A percentile compares a stretch with the other conserved stretches of the same genome.
Evolutionary conservation across 2,113 vertebrate genomes (phyloP).

Genomic region (Heterocephalus glaber): DNA sequence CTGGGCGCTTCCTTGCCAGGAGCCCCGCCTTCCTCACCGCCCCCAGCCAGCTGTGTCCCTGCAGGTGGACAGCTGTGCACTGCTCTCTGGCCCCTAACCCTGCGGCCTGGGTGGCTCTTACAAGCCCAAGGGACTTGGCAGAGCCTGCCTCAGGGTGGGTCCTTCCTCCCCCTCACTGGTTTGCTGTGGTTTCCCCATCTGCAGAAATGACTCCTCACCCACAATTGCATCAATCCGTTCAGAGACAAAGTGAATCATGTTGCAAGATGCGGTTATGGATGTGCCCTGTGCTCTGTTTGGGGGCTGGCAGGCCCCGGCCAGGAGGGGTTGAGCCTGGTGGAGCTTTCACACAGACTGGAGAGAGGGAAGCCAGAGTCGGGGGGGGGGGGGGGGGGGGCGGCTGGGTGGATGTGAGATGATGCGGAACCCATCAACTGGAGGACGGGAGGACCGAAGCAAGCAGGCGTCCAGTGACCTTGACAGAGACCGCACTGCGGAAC

Average conservation of each 20-base stretch:
- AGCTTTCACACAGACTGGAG: not conserved
- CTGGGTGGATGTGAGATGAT: not conserved
- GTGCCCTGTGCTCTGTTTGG: slow-evolving; percentile 7
- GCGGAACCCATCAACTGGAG: not conserved
- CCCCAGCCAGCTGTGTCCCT: no score
- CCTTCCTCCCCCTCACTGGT: not conserved
- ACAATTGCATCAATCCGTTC: slow-evolving; percentile 71
- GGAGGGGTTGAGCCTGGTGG: not conserved
- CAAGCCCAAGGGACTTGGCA: not conserved
- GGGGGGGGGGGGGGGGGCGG: not conserved
- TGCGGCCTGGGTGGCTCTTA: rapidly evolving
- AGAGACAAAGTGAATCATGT: slow-evolving; percentile 62
- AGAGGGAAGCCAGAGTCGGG: not conserved
- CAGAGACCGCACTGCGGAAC: not conserved
- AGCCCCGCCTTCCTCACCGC: not conserved
- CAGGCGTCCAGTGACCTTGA: not conserved
- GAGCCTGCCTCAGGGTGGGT: not conserved
- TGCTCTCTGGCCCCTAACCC: not conserved
- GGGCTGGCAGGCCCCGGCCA: not conserved
- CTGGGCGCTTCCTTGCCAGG: not conserved
- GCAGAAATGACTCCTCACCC: slow-evolving; percentile 73
- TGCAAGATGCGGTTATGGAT: slow-evolving; percentile 41
- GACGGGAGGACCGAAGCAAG: not conserved
- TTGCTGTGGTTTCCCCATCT: slow-evolving; percentile 62
- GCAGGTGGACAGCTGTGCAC: rapidly evolving